Percentiles rank a stretch among this genome's conserved stretches.
phyloP scores from a whole-genome alignment of 2,113 vertebrate species.

The Anolis carolinensis region DNA sequence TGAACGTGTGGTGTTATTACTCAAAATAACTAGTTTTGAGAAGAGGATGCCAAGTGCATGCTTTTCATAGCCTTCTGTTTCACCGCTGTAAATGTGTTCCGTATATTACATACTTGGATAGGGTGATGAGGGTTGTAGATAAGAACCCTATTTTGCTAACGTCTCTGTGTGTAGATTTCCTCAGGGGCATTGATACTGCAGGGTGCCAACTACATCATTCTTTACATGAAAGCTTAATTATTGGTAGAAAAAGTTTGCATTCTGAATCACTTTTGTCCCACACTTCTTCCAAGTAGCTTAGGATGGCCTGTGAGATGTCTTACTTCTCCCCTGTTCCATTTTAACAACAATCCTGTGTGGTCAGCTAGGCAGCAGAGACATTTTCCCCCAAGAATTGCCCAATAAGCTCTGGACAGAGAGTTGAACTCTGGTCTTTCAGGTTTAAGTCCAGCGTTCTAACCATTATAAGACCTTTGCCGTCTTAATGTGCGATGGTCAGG shows the following conservation, averaged over 20 bases:
- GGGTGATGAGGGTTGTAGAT: constrained; percentile 22
- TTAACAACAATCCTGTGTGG: not conserved
- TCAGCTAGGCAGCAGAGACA: not conserved
- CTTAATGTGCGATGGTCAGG: not conserved
- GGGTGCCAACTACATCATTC: not conserved
- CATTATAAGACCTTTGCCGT: not conserved
- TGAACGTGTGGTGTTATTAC: constrained; percentile 55
- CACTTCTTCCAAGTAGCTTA: not conserved
- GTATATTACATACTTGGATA: constrained; percentile 63
- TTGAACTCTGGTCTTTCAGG: not conserved
- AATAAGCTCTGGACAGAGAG: not conserved
- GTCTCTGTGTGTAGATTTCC: constrained; percentile 14
- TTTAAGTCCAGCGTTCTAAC: not conserved
- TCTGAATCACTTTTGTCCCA: not conserved
- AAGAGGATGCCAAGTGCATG: constrained; percentile 79
- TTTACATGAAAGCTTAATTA: not conserved
- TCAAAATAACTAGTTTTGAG: constrained; percentile 54
- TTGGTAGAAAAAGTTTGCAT: not conserved
- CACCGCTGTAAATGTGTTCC: constrained; percentile 74
- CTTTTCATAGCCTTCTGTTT: constrained; percentile 72
- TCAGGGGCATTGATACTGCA: not conserved
- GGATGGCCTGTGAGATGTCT: not conserved
- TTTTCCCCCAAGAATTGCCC: not conserved
- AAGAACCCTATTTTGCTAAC: constrained; percentile 26
- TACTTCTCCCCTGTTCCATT: not conserved